Evolutionary conservation across 2,113 vertebrate species (phyloP).

Genomic region (Channa argus): DNA sequence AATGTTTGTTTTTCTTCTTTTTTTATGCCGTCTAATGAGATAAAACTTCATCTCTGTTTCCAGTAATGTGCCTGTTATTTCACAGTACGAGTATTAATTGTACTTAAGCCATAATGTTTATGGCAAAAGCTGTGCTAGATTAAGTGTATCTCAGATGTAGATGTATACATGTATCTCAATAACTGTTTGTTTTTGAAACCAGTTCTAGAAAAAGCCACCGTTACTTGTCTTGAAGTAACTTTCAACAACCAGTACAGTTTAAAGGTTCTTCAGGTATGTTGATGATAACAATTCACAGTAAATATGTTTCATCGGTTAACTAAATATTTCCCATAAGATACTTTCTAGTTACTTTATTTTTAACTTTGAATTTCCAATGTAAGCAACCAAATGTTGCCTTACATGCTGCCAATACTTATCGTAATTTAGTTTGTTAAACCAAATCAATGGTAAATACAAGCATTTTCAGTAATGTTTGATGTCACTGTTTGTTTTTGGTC

Average conservation of each 20-base stretch:
- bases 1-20: no score
- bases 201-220: no score
- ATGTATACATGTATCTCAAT: no score
- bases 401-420: constrained; percentile 17
- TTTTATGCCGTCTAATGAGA: no score
- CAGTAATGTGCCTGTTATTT: constrained; percentile 4
- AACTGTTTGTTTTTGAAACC: no score
- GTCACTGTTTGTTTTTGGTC: no score
- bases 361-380: no score
- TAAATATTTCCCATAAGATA: no score
- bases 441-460: constrained; percentile 43
- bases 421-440: constrained; percentile 13
- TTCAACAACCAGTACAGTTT: not conserved
- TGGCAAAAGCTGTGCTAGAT: constrained; percentile 36
- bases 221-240: no score
- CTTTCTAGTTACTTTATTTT: no score
- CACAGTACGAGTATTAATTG: constrained; percentile 6
- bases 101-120: constrained; percentile 41
- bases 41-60: constrained; percentile 9
- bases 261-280: not conserved
- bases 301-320: not conserved
- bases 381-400: not conserved
- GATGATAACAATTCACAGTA: not conserved
- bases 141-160: not conserved
- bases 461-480: constrained; percentile 25